Evolutionary conservation across 2,113 vertebrate genomes (phyloP).

Genomic region (Pelecanus crispus): DNA sequence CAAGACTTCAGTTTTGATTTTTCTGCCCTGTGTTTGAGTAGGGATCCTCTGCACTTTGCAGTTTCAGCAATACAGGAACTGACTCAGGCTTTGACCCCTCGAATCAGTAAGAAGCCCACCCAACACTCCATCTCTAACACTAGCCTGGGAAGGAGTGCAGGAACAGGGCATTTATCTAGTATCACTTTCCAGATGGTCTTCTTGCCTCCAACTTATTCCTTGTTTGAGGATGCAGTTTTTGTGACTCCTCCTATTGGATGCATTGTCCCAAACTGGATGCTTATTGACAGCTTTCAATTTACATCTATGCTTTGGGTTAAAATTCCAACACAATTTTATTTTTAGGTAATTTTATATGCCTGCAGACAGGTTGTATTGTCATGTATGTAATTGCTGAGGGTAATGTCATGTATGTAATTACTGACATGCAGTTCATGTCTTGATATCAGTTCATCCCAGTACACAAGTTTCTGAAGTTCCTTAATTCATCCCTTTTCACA

Average conservation of each 20-base stretch:
- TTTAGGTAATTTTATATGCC: not conserved
- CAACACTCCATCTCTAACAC: not conserved
- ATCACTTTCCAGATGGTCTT: not conserved
- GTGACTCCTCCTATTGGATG: not conserved
- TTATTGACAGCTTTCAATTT: not conserved
- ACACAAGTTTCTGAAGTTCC: not conserved
- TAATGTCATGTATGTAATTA: not conserved
- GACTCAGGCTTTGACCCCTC: not conserved
- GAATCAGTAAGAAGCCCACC: not conserved
- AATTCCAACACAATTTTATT: not conserved
- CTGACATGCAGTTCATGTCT: not conserved
- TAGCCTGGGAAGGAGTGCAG: not conserved
- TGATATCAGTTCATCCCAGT: not conserved
- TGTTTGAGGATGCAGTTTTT: not conserved
- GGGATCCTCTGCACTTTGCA: not conserved
- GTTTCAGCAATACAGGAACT: not conserved
- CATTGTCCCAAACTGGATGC: not conserved
- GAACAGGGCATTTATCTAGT: not conserved
- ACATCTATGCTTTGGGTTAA: not conserved
- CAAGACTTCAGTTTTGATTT: not conserved
- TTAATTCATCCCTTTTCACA: not conserved
- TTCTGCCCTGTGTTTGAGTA: not conserved
- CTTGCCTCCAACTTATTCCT: not conserved
- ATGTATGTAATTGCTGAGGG: not conserved
- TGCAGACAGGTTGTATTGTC: not conserved